phyloP scores from a whole-genome alignment of 2,797 vertebrate species.

The Geotrypetes seraphini region DNA sequence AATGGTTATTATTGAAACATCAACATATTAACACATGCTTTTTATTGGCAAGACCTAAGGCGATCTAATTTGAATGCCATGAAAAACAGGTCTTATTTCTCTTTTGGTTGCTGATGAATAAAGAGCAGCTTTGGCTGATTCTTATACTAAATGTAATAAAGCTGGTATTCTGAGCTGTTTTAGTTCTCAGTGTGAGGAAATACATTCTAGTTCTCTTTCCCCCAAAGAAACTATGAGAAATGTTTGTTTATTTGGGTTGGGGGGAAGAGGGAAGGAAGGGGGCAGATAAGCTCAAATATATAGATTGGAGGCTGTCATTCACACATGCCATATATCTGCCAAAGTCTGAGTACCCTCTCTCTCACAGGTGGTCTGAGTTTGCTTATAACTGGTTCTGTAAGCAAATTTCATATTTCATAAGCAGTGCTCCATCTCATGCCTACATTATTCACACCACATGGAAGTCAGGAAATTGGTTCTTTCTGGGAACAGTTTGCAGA shows the following conservation, averaged over 20 bases:
- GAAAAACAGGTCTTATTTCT: conserved; percentile 43
- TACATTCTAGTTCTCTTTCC: conserved; percentile 9
- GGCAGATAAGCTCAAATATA: conserved; percentile 27
- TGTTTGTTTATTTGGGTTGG: no score
- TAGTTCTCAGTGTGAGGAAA: conserved; percentile 43
- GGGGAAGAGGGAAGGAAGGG: no score
- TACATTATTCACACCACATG: conserved; percentile 96
- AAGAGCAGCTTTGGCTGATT: conserved; percentile 55
- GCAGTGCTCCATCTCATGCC: conserved; percentile 75
- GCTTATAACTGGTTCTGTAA: conserved; percentile 60
- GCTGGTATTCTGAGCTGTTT: conserved; percentile 47
- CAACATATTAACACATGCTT: conserved; percentile 60
- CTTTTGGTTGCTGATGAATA: conserved; percentile 36
- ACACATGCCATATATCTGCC: conserved; percentile 31
- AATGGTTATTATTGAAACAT: conserved; percentile 64
- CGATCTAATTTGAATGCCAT: conserved; percentile 62
- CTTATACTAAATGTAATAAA: conserved; percentile 62
- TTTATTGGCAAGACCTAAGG: conserved; percentile 51
- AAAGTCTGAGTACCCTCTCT: conserved; percentile 31
- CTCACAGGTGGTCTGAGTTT: conserved; percentile 90
- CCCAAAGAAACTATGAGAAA: conserved; percentile 28
- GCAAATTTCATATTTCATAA: conserved; percentile 96
- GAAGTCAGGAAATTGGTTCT: conserved; percentile 83
- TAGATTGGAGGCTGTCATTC: conserved; percentile 19
- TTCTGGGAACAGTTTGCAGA: conserved; percentile 87